Conservation (phyloP, 1,140 invertebrate genomes). For the Ylistrum balloti region DNA sequence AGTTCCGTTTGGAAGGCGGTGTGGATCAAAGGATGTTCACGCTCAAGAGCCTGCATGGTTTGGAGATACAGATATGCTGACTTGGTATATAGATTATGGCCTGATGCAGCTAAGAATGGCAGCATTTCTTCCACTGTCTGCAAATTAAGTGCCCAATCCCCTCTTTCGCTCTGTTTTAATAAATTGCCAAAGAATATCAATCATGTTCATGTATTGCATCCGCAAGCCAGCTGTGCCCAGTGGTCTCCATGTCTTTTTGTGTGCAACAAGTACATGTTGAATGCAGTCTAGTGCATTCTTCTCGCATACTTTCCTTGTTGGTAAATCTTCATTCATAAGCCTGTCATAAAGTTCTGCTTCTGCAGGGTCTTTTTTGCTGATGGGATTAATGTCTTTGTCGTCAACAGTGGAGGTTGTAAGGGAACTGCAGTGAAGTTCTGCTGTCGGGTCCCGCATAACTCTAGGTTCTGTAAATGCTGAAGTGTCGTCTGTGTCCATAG, state of each 20-base stretch:
- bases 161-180: slow-evolving; percentile 69
- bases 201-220: slow-evolving; percentile 71
- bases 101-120: slow-evolving; percentile 80
- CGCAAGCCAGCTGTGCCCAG: slow-evolving; percentile 61
- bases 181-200: slow-evolving; percentile 63
- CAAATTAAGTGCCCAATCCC: slow-evolving; percentile 67
- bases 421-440: no score
- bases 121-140: slow-evolving; percentile 76
- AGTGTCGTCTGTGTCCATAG: no score
- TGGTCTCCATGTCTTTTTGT: slow-evolving; percentile 24
- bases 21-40: slow-evolving; percentile 52
- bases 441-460: no score
- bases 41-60: slow-evolving; percentile 48
- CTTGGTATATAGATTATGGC: slow-evolving; percentile 82
- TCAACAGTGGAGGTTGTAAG: no score
- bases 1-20: slow-evolving; percentile 36
- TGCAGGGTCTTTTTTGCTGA: no score
- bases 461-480: no score
- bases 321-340: background rate
- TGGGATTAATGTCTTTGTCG: no score
- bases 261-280: slow-evolving; percentile 3
- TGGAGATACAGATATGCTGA: slow-evolving; percentile 55
- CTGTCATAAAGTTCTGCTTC: background rate
- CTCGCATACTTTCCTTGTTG: background rate
- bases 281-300: background rate